These are phyloP conservation scores for Unio pictorum DNA, from an alignment of 2,888 invertebrate species.

Conservation along the genomic window DNA sequence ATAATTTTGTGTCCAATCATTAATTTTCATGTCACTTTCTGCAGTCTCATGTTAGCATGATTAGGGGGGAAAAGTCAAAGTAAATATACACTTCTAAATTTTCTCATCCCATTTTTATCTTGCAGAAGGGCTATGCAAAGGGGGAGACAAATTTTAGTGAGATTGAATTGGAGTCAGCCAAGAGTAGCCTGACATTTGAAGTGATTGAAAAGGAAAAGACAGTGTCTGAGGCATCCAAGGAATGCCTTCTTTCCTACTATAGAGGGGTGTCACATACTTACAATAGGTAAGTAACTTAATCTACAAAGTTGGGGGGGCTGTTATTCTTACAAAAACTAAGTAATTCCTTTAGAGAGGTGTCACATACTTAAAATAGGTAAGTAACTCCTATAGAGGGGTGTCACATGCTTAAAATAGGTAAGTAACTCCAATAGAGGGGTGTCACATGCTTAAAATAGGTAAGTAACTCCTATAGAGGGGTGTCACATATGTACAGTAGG, in stretches of 20 bases:
- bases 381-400: slow-evolving; percentile 74
- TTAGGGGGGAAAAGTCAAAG: background rate
- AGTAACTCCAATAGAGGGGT: no score
- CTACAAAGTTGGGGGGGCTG: no score
- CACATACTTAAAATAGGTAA: no score
- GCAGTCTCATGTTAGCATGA: background rate
- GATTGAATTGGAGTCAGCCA: slow-evolving; percentile 85
- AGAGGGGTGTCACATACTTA: slow-evolving; percentile 79
- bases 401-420: no score
- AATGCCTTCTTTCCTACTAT: slow-evolving; percentile 83
- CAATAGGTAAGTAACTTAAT: slow-evolving; percentile 75
- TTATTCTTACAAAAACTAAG: no score
- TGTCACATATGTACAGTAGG: no score
- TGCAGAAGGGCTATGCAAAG: slow-evolving; percentile 77
- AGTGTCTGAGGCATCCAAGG: slow-evolving; percentile 81
- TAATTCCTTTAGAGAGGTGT: no score
- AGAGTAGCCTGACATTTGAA: slow-evolving; percentile 89
- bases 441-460: no score
- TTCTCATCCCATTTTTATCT: background rate
- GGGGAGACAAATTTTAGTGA: slow-evolving; percentile 79
- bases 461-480: no score
- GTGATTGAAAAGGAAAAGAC: slow-evolving; percentile 87
- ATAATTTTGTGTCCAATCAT: background rate
- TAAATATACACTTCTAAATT: background rate
- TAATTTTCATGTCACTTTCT: background rate